Conservation (phyloP, 2,113 vertebrate species). For the Notothenia coriiceps region DNA sequence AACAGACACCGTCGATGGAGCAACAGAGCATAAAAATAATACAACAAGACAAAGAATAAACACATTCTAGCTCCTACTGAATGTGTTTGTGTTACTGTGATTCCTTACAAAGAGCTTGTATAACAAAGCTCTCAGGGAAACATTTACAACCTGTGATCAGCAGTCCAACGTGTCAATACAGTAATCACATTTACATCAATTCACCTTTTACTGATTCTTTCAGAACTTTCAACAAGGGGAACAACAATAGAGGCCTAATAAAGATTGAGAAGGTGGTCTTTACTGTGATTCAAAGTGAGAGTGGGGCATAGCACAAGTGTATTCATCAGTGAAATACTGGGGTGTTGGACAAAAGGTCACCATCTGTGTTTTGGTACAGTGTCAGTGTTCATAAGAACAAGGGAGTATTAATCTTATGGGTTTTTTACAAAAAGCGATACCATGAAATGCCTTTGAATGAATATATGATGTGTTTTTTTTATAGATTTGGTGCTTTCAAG, state of each 20-base stretch:
- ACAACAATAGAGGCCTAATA: conserved; percentile 48
- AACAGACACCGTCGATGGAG: conserved; percentile 29
- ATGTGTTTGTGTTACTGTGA: not conserved
- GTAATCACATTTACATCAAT: conserved; percentile 30
- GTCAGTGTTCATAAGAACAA: not conserved
- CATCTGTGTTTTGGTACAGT: not conserved
- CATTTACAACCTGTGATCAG: conserved; percentile 1
- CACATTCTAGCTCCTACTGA: not conserved
- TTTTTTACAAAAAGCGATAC: not conserved
- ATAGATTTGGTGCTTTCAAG: too few species aligned
- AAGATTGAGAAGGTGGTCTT: conserved; percentile 35
- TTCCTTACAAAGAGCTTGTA: not conserved
- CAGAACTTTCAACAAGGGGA: conserved; percentile 15
- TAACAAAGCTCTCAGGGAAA: conserved; percentile 15
- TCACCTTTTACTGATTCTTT: conserved; percentile 29
- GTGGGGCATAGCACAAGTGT: conserved; percentile 1
- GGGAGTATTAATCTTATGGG: not conserved
- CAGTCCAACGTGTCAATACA: conserved; percentile 7
- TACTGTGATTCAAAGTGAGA: conserved; percentile 13
- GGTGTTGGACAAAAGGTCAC: conserved; percentile 39
- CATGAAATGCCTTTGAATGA: too few species aligned
- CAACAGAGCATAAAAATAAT: conserved; percentile 36
- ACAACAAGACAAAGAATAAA: conserved; percentile 15
- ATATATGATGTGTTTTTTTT: too few species aligned
- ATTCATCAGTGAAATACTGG: conserved; percentile 31